phyloP scores from a whole-genome alignment of 2,888 invertebrate genomes.

The Mystacides longicornis region DNA sequence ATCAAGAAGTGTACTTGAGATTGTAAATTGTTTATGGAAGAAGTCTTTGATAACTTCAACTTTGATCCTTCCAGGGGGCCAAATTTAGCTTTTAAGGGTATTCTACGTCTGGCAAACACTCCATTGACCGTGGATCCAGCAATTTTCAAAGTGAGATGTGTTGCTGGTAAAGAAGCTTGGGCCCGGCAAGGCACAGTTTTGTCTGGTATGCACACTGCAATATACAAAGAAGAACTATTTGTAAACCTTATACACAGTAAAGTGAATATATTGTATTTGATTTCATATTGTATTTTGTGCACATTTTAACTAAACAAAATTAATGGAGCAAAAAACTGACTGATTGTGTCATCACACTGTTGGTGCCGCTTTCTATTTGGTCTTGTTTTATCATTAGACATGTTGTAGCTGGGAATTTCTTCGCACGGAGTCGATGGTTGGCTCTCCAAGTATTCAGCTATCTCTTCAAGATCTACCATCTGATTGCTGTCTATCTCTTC shows the following conservation, averaged over 20 bases:
- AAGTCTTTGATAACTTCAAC: constrained; percentile 3
- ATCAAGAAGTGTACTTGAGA: constrained; percentile 26
- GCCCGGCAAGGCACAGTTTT: constrained; percentile 67
- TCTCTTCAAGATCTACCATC: constrained; percentile 12
- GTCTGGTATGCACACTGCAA: constrained; percentile 49
- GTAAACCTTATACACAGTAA: too few relatives aligned
- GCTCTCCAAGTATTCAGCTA: constrained; percentile 10
- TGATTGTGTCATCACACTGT: constrained; percentile 10
- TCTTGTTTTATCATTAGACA: neutral
- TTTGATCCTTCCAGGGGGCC: constrained; percentile 65
- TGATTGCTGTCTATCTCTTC: constrained; percentile 10
- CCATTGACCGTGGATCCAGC: constrained; percentile 32
- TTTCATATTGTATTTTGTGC: too few relatives aligned
- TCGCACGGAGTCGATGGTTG: neutral
- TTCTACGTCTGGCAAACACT: constrained; percentile 61
- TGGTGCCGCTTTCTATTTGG: constrained; percentile 1
- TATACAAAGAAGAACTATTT: neutral
- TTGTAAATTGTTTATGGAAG: neutral
- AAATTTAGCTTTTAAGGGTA: constrained; percentile 66
- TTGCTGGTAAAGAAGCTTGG: constrained; percentile 66
- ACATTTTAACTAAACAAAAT: neutral
- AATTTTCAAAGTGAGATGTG: constrained; percentile 46
- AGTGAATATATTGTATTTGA: too few relatives aligned
- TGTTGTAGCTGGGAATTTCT: neutral
- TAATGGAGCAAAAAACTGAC: constrained; percentile 4